These are phyloP conservation scores for Echinarachnius parma DNA, from an alignment of 53 echinoderm and acorn worm genomes.

Conservation along the genomic window DNA sequence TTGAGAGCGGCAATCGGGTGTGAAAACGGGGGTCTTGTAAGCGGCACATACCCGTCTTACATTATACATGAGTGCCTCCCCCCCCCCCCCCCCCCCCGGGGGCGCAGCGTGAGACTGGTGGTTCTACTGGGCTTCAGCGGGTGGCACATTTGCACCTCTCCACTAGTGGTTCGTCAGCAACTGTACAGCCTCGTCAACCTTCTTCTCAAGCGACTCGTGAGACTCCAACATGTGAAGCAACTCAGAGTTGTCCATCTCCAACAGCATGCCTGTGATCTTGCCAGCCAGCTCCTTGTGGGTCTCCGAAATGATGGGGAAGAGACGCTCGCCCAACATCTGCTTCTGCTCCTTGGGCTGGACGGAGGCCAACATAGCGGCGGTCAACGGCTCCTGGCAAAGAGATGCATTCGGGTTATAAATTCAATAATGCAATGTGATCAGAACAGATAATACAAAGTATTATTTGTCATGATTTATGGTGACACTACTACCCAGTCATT, in stretches of 20 bases:
- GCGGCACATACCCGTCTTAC: too few species aligned
- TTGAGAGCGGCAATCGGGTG: too few species aligned
- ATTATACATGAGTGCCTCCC: too few species aligned
- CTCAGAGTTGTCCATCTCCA: conserved; percentile 90
- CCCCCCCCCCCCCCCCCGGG: too few species aligned
- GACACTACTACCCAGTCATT: too few species aligned
- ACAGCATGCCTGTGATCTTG: conserved; percentile 91
- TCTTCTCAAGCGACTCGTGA: conserved; percentile 63
- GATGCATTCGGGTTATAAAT: too few species aligned
- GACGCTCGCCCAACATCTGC: conserved; percentile 91
- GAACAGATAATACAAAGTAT: too few species aligned
- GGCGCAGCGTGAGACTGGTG: background rate
- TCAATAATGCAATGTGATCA: too few species aligned
- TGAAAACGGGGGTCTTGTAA: too few species aligned
- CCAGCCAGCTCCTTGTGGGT: conserved; percentile 81
- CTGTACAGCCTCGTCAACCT: conserved; percentile 50
- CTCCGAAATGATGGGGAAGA: conserved; percentile 72
- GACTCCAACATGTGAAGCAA: conserved; percentile 91
- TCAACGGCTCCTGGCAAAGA: conserved; percentile 88
- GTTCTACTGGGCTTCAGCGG: too few species aligned
- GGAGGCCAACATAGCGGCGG: conserved; percentile 82
- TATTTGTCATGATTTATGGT: too few species aligned
- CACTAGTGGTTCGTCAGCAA: conserved; percentile 39
- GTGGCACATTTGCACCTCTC: conserved; percentile 9
- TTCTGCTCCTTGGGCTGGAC: conserved; percentile 76